phyloP scores from a whole-genome alignment of 2,888 invertebrate species.

The Cryptocephalus primarius region DNA sequence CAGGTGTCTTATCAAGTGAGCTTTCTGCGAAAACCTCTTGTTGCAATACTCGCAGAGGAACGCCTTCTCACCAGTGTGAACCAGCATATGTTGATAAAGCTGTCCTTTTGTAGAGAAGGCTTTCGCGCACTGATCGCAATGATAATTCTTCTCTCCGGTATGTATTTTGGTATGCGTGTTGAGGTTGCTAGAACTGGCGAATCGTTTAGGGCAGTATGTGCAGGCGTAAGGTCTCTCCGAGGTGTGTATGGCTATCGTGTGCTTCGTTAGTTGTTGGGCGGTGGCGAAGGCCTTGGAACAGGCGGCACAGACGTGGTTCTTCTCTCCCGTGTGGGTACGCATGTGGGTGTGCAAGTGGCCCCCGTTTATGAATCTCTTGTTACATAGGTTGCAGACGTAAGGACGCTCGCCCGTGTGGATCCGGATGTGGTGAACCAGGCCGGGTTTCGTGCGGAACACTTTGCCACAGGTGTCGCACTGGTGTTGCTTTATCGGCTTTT shows the following conservation, averaged over 20 bases:
- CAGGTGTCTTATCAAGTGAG: constrained; percentile 34
- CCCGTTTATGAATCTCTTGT: constrained; percentile 36
- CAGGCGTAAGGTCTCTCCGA: constrained; percentile 36
- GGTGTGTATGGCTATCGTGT: constrained; percentile 36
- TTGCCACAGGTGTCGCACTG: constrained; percentile 37
- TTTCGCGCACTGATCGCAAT: constrained; percentile 36
- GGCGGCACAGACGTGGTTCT: constrained; percentile 35
- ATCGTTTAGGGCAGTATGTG: constrained; percentile 34
- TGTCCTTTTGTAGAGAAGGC: constrained; percentile 37
- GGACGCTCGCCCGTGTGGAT: constrained; percentile 37
- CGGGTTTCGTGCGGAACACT: constrained; percentile 33
- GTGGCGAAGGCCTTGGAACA: constrained; percentile 37
- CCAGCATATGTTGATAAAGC: constrained; percentile 34
- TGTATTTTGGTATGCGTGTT: constrained; percentile 36
- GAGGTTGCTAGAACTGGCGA: constrained; percentile 36
- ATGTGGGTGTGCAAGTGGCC: constrained; percentile 38
- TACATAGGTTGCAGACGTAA: constrained; percentile 35
- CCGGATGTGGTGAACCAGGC: constrained; percentile 35
- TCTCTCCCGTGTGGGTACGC: constrained; percentile 37
- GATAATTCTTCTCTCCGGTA: constrained; percentile 37
- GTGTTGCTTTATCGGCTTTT: constrained; percentile 26
- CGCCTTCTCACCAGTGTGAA: constrained; percentile 36
- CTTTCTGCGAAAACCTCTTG: constrained; percentile 37
- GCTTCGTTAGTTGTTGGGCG: constrained; percentile 36
- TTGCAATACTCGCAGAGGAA: constrained; percentile 36